Base-by-base conservation (phyloP, 2,113 vertebrate genomes). In the Gavialis gangeticus region DNA sequence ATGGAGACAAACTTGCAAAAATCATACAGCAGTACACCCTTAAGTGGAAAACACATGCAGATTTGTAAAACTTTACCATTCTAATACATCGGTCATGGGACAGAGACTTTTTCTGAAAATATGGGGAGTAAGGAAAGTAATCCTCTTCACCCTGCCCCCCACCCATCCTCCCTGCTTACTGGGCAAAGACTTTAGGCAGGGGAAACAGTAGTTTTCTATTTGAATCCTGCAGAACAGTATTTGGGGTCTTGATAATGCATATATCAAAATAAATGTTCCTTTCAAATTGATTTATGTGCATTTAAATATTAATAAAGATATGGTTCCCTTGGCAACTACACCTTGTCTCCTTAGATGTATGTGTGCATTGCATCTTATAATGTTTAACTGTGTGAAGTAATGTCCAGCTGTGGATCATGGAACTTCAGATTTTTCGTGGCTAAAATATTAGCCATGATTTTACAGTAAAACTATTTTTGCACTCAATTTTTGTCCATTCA, bases 1-100 rank as follows among this genome's bases (percentile, higher is more conserved):
- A 85, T 79, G 56, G 92, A 83, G 92, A 28, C 24, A n/a, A 64
- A 64, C 28, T 73, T 37, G 55, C 91, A 81, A 79, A 93, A 92
- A 87, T 30, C 82, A 2, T 16, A 12, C 2, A 6, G 22, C 59
- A n/a, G 28, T 37, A 30, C 3, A 79, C 37, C n/a, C 27, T 92
- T 56, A 79, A 93, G 87, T 6, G 71, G 66, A 81, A 12, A 88
- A 76, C 5, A 58, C 7, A 55, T 30, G 24, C 78, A 1, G 56
- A 37, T 78, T 34, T 46, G 66, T 64, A 18, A 80, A 79, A 79
- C 58, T 18, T 88, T 64, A 54, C 37, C 4, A 60, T 54, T 55
- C 59, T 77, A 37, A 85, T 73, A 7, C 79, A 5, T 24, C 82
- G 71, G 27, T 3, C 56, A 1, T 69, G 84, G 54, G 58, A 3